phyloP scores from a whole-genome alignment of 2,113 vertebrate species.

The Centropus bengalensis region DNA sequence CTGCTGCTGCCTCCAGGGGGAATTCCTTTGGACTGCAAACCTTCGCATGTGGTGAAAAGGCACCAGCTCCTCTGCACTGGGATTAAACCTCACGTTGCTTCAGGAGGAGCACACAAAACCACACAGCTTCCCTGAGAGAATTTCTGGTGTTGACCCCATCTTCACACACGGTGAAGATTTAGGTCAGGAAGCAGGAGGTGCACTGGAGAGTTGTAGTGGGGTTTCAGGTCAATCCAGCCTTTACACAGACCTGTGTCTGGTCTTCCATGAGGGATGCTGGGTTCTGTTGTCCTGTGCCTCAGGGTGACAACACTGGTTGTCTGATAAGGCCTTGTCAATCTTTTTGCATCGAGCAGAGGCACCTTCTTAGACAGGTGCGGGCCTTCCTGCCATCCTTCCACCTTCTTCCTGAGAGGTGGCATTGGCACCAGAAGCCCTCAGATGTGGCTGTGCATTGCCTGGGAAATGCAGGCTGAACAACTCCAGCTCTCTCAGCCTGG shows the following conservation, averaged over 20 bases:
- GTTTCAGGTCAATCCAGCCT: neutral
- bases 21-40: neutral
- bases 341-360: neutral
- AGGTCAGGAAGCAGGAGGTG: neutral
- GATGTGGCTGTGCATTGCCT: neutral
- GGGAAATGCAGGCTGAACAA: too few species aligned
- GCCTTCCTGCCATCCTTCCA: neutral
- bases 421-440: neutral
- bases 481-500: too few species aligned
- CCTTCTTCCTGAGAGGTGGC: neutral
- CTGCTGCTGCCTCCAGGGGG: neutral
- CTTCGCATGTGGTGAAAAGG: neutral
- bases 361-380: neutral
- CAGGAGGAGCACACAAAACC: neutral
- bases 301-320: neutral
- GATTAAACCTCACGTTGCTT: neutral
- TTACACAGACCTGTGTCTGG: neutral
- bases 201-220: neutral
- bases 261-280: too few species aligned
- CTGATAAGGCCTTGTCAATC: neutral
- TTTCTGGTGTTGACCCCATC: neutral
- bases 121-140: neutral
- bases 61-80: neutral
- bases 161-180: fast-evolving
- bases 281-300: neutral